These are phyloP conservation scores for Tachypleus tridentatus DNA, from an alignment of 1,140 invertebrate genomes.

Conservation along the genomic window DNA sequence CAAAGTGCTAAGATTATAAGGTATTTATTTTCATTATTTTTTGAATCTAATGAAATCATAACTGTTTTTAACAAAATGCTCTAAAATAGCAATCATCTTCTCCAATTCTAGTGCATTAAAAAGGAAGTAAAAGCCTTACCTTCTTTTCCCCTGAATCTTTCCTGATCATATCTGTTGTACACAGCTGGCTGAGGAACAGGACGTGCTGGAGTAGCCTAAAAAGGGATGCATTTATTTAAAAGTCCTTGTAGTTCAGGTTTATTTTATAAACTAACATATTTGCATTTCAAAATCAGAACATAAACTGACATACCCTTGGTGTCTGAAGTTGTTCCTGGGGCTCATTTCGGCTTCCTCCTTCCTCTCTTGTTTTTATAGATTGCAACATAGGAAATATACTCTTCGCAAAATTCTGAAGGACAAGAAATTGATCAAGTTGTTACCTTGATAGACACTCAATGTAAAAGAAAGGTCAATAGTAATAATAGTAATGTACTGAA, in stretches of 20 bases:
- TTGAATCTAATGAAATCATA: too few species aligned
- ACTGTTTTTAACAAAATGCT: too few species aligned
- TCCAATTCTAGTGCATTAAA: neutral
- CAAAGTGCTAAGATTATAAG: too few species aligned
- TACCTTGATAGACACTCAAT: neutral
- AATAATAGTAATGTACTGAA: conserved; percentile 1
- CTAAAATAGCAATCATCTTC: neutral
- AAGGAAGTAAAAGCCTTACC: conserved; percentile 33
- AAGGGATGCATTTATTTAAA: conserved; percentile 24
- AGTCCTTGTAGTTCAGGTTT: too few species aligned
- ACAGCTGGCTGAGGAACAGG: conserved; percentile 53
- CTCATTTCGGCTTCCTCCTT: conserved; percentile 47
- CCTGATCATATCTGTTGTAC: conserved; percentile 98
- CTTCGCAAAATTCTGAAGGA: conserved; percentile 67
- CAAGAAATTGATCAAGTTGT: conserved; percentile 8
- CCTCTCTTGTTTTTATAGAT: conserved; percentile 85
- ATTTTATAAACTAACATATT: too few species aligned
- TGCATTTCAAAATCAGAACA: too few species aligned
- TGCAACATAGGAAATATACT: conserved; percentile 85
- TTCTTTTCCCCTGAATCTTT: conserved; percentile 84
- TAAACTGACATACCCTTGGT: conserved; percentile 15
- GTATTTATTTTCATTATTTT: too few species aligned
- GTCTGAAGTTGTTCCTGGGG: conserved; percentile 11
- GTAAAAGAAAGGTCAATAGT: conserved; percentile 1
- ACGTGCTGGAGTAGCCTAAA: conserved; percentile 50